These are phyloP conservation scores for Catocala fraxini DNA, from an alignment of 2,888 invertebrate species.

Conservation along the genomic window DNA sequence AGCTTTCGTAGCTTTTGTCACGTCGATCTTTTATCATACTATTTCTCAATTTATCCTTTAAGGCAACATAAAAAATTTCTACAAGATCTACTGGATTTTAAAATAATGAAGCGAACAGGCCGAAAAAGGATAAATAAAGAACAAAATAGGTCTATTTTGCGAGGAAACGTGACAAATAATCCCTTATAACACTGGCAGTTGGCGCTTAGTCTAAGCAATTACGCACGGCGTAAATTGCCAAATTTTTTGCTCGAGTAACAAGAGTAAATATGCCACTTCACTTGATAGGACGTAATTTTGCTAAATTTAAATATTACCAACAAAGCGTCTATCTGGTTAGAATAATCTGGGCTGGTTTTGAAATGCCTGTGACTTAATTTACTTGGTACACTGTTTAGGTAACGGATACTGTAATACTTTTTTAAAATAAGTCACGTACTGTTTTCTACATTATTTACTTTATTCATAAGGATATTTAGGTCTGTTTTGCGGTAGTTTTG, in stretches of 20 bases:
- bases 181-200: slow-evolving; percentile 23
- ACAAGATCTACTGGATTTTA: slow-evolving; percentile 4
- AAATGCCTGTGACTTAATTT: too few species aligned
- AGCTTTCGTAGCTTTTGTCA: too few species aligned
- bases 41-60: too few species aligned
- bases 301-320: neutral
- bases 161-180: slow-evolving; percentile 16
- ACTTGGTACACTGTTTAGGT: neutral
- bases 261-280: slow-evolving; percentile 29
- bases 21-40: too few species aligned
- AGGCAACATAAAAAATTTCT: neutral
- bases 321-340: neutral
- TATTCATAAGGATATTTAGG: too few species aligned
- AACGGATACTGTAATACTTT: too few species aligned
- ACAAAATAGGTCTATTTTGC: slow-evolving; percentile 6
- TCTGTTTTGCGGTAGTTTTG: too few species aligned
- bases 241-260: slow-evolving; percentile 34
- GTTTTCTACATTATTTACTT: too few species aligned
- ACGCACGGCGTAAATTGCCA: slow-evolving; percentile 33
- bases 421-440: too few species aligned
- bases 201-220: slow-evolving; percentile 32
- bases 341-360: too few species aligned
- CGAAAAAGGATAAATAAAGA: slow-evolving; percentile 8
- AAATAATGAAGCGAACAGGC: slow-evolving; percentile 6
- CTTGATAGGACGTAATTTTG: slow-evolving; percentile 18